These are phyloP conservation scores for Morpho helenor DNA, from an alignment of 2,888 invertebrate species.

Conservation along the genomic window DNA sequence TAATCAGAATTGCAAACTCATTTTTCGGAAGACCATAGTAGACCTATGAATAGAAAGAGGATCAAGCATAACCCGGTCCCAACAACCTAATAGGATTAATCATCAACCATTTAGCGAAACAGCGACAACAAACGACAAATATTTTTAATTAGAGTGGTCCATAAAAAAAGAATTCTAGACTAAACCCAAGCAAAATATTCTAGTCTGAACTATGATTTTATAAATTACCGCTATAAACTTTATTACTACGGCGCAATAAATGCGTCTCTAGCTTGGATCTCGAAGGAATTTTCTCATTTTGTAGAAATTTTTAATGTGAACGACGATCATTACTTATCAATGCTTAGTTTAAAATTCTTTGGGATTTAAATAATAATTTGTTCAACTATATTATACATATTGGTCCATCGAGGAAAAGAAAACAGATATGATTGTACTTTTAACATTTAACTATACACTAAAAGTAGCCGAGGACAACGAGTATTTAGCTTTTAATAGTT, in stretches of 20 bases:
- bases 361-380: background rate
- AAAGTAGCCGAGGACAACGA: background rate
- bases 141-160: background rate
- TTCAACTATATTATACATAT: conserved; percentile 4
- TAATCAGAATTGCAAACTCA: too few species aligned
- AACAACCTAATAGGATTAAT: too few species aligned
- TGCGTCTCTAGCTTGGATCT: conserved; percentile 7
- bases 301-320: conserved; percentile 19
- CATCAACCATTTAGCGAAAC: too few species aligned
- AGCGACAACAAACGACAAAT: too few species aligned
- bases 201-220: conserved; percentile 1
- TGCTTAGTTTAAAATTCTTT: conserved; percentile 10
- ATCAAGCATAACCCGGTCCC: too few species aligned
- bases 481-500: background rate
- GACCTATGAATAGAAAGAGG: too few species aligned
- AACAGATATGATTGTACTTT: conserved; percentile 6
- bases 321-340: conserved; percentile 11
- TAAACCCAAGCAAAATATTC: background rate
- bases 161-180: background rate
- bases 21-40: too few species aligned
- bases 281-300: conserved; percentile 24
- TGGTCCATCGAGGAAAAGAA: conserved; percentile 9
- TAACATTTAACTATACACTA: background rate
- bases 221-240: conserved; percentile 8
- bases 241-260: conserved; percentile 17